Base-by-base conservation (phyloP, 2,888 invertebrate species). In the Metopia argyrocephala region DNA sequence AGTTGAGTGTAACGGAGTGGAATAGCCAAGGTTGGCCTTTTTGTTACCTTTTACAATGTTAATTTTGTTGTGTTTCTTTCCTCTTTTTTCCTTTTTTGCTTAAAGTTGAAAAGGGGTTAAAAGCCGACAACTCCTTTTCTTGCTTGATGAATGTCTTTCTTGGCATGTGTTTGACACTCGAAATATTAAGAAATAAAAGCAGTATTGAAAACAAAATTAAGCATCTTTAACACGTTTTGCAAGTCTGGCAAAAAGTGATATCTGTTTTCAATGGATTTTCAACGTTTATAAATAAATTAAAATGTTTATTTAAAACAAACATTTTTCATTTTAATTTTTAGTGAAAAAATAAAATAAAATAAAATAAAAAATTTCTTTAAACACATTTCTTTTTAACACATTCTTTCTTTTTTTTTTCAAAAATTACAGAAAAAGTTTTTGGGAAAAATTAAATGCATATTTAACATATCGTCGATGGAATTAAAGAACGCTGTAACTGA, bases 151-250 rank as follows among this genome's bases (percentile, higher is more conserved):
- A 31, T 38, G 45, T 5, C 9, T 20, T 28, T 9, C 20, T 38
- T 38, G 38, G 38, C 38, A 38, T 38, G 38, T 38, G 38, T 38
- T 38, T 38, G 38, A 15, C 38, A 38, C 38, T 38, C 38, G 38
- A 38, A 38, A 15, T 38, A 38, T 3, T 12, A 38, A 38, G 38
- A 38, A 38, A 3, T 12, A 38, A 38, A 38, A 6, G 15, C 9
- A 38, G 9, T 3, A 38, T 3, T 0, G 15, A 38, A 38, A 4
- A 12, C 38, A 3, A 15, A 15, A 57, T 59, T 31, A 5, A 59
- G 64, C 68, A 68, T 69, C 80, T 80, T 80, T 59, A 76, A 73
- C 80, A 80, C 73, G 80, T 76, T 80, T 65, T 76, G 76, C 70
- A 21, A 70, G 70, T 65, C 70, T 64, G 46, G 64, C 69, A 31